Percentiles rank a stretch among this genome's conserved stretches.
These are phyloP conservation scores for Bombyx huttoni DNA, from an alignment of 2,888 invertebrate species.

Conservation along the genomic window DNA sequence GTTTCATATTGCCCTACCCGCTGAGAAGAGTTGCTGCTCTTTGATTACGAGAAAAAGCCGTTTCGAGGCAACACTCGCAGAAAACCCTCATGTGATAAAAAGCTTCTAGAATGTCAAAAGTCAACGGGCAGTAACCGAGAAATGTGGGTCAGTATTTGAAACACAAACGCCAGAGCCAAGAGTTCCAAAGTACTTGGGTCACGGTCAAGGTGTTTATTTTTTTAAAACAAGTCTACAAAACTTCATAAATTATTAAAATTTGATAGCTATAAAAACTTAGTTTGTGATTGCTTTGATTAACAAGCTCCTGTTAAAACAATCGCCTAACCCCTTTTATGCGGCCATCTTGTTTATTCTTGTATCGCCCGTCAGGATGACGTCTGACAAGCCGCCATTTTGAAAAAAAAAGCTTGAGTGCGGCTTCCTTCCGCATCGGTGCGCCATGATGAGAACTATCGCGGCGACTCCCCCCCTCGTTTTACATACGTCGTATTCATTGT, in stretches of 20 bases:
- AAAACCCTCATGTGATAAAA: conserved; percentile 32
- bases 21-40: conserved; percentile 60
- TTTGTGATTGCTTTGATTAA: conserved; percentile 14
- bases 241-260: too few species aligned
- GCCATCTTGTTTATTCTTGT: conserved; percentile 61
- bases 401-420: conserved; percentile 66
- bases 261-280: not conserved
- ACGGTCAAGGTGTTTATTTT: not conserved
- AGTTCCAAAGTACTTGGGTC: not conserved
- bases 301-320: conserved; percentile 23
- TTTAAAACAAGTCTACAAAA: too few species aligned
- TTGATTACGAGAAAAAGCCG: conserved; percentile 66
- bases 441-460: conserved; percentile 63
- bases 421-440: conserved; percentile 67
- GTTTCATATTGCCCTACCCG: conserved; percentile 67
- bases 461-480: conserved; percentile 64
- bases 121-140: conserved; percentile 14
- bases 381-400: conserved; percentile 68
- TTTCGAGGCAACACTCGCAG: conserved; percentile 43
- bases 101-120: conserved; percentile 28
- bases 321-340: conserved; percentile 37
- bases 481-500: conserved; percentile 69
- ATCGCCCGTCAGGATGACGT: conserved; percentile 52
- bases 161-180: not conserved
- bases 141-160: conserved; percentile 13